Base-by-base conservation (phyloP, 2,113 vertebrate species). In the Pachycephala philippinensis region DNA sequence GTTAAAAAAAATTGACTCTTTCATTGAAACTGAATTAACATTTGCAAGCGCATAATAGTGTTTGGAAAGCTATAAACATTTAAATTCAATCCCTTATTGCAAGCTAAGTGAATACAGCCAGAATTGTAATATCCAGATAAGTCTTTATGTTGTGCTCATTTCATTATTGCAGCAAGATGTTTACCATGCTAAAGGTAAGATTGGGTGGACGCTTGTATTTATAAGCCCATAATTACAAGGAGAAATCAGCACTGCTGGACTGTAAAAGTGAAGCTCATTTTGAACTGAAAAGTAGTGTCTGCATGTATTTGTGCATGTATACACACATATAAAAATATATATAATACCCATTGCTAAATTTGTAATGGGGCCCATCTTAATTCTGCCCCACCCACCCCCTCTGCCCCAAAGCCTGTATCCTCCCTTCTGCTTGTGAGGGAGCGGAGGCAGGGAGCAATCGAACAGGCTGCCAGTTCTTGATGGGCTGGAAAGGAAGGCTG, bases 1-100 rank as follows among this genome's bases (percentile, higher is more conserved):
- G 96, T 97, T 71, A 79, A 95, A 97, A 98, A 97, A 98, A 98
- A 95, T 84, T 90, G 84, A 94, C 96, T 98, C 90, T 98, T 97
- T 97, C 91, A 97, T 95, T 98, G 98, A 98, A 98, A 96, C 94
- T 94, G 97, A 98, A 98, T 98, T 98, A 98, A 98, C 98, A 98
- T 98, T 98, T 97, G 89, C 97, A 98, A 98, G 97, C 93, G 40
- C 98, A 98, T 98, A 98, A 98, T 98, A 97, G 97, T 98, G 93
- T 98, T 95, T 98, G 96, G 97, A 97, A 97, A 96, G 70, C 96
- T 96, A 96, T 98, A 98, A 97, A 97, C 97, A 98, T 98, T 98
- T 97, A 97, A 98, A 98, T 97, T 97, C 95, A 98, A 98, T 98
- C 93, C 82, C 94, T 97, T 88, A 92, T 95, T 98, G 97, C 90